phyloP scores from a whole-genome alignment of 2,888 invertebrate species.

The Adelphocoris suturalis region DNA sequence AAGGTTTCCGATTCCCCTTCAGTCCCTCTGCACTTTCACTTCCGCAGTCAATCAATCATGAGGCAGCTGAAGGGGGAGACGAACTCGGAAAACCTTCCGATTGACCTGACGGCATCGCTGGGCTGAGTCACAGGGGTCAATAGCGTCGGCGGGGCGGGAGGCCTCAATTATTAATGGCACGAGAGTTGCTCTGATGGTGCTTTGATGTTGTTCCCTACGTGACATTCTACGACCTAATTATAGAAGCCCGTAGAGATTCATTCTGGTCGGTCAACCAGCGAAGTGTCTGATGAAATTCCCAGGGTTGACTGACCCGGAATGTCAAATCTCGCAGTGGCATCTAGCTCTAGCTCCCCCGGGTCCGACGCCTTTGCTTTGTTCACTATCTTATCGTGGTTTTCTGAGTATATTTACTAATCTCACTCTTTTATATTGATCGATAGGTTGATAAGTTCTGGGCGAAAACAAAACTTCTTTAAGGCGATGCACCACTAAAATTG shows the following conservation, averaged over 20 bases:
- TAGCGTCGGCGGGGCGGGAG: slow-evolving; percentile 58
- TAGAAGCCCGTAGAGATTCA: slow-evolving; percentile 37
- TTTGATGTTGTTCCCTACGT: slow-evolving; percentile 59
- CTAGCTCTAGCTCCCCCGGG: too few species aligned
- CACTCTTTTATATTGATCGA: too few species aligned
- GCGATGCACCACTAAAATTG: too few species aligned
- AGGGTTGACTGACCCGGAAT: slow-evolving; percentile 19
- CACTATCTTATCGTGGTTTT: too few species aligned
- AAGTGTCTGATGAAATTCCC: background rate
- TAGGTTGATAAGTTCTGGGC: too few species aligned
- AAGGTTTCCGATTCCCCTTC: background rate
- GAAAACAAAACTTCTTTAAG: too few species aligned
- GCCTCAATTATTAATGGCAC: slow-evolving; percentile 60
- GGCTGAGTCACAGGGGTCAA: slow-evolving; percentile 65
- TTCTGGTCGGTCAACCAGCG: background rate
- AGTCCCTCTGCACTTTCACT: background rate
- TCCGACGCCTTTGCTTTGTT: too few species aligned
- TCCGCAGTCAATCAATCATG: slow-evolving; percentile 60
- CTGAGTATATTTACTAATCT: too few species aligned
- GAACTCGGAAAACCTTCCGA: slow-evolving; percentile 19
- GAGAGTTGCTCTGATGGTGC: slow-evolving; percentile 1
- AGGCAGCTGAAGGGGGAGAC: slow-evolving; percentile 10
- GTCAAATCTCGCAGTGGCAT: slow-evolving; percentile 1
- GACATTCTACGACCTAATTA: slow-evolving; percentile 59
- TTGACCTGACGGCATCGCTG: slow-evolving; percentile 35